Evolutionary conservation across 1,140 invertebrate species (phyloP).

Genomic region (Drosophila biarmipes): DNA sequence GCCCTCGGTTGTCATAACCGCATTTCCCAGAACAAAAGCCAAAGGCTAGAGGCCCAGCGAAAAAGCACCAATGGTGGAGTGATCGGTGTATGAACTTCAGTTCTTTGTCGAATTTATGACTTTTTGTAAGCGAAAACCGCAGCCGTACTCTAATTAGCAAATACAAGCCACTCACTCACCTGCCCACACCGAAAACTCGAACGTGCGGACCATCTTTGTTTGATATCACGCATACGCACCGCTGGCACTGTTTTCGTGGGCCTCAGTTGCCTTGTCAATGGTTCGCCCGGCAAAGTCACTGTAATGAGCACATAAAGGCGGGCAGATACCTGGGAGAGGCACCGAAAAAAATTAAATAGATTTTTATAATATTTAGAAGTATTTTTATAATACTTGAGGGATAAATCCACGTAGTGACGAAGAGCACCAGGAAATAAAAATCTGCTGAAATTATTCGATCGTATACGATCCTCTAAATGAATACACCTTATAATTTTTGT

Average conservation of each 20-base stretch:
- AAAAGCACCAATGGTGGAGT: conserved; percentile 18
- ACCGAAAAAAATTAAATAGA: background rate
- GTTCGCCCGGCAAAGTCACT: conserved; percentile 8
- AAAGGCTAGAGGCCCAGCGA: conserved; percentile 3
- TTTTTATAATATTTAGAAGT: background rate
- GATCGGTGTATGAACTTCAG: conserved; percentile 4
- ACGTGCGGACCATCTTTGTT: conserved; percentile 18
- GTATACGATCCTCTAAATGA: too few relatives aligned
- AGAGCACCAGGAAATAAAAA: too few relatives aligned
- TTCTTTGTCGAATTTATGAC: conserved; percentile 38
- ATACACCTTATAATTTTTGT: too few relatives aligned
- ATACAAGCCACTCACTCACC: conserved; percentile 23
- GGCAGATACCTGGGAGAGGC: conserved; percentile 2
- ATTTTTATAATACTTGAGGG: too few relatives aligned
- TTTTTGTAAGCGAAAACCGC: conserved; percentile 54
- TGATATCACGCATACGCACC: conserved; percentile 37
- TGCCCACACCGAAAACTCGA: background rate
- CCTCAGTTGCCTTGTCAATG: conserved; percentile 13
- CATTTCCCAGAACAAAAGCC: conserved; percentile 27
- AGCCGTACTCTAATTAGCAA: conserved; percentile 54
- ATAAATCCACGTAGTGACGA: too few relatives aligned
- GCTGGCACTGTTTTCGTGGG: conserved; percentile 8
- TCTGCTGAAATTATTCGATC: too few relatives aligned
- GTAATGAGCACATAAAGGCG: conserved; percentile 23
- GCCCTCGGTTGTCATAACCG: conserved; percentile 24